phyloP scores from a whole-genome alignment of 2,888 invertebrate species.

The Callosobruchus maculatus region DNA sequence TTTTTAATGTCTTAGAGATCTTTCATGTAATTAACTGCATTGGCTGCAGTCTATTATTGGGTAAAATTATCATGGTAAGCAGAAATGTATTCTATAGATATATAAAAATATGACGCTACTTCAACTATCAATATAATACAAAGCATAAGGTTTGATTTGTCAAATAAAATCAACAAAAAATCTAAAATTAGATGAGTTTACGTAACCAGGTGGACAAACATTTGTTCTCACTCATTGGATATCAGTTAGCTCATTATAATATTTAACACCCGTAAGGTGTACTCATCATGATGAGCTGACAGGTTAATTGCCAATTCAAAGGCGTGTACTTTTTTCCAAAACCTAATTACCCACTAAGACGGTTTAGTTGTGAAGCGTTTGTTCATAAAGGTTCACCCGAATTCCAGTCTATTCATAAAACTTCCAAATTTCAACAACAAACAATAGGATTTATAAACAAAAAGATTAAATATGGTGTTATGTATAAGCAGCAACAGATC shows the following conservation, averaged over 20 bases:
- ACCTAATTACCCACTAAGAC: not conserved
- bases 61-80: too few species aligned
- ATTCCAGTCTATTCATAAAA: not conserved
- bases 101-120: too few species aligned
- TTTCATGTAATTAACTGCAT: too few species aligned
- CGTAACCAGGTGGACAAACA: not conserved
- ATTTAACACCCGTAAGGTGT: not conserved
- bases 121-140: too few species aligned
- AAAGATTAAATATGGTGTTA: not conserved
- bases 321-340: not conserved
- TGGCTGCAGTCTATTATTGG: too few species aligned
- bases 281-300: not conserved
- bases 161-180: too few species aligned
- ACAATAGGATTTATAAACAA: not conserved
- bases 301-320: not conserved
- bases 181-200: too few species aligned
- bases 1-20: too few species aligned
- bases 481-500: too few species aligned
- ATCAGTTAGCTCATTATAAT: not conserved
- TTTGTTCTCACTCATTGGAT: not conserved
- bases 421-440: not conserved
- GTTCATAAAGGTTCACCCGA: not conserved
- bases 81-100: too few species aligned
- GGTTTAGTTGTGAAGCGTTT: not conserved
- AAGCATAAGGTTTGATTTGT: too few species aligned